A percentile compares a stretch with the other conserved stretches of the same genome.
Conservation (phyloP, 2,797 vertebrate genomes). For the Oreochromis grahami region DNA sequence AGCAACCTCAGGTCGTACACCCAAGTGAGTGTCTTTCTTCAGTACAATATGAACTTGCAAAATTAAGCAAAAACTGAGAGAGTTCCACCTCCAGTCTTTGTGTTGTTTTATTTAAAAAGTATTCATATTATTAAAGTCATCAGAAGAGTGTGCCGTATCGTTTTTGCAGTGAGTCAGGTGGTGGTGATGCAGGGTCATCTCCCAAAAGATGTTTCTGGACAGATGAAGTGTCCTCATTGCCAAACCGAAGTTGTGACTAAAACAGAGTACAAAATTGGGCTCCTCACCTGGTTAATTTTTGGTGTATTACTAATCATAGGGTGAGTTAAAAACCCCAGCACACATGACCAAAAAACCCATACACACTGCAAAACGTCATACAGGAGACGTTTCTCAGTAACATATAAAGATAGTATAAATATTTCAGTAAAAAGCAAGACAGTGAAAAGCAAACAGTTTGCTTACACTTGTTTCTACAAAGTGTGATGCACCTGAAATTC, state of each 20-base stretch:
- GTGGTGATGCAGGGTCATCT: constrained; percentile 11
- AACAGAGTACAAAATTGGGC: constrained; percentile 45
- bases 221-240: constrained; percentile 70
- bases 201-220: constrained; percentile 40
- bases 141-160: not conserved
- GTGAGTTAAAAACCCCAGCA: constrained; percentile 37
- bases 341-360: not conserved
- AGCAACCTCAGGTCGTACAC: not conserved
- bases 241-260: constrained; percentile 64
- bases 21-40: constrained; percentile 15
- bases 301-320: accelerated
- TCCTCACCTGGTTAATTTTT: constrained; percentile 64
- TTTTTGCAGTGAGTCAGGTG: constrained; percentile 14
- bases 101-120: not conserved
- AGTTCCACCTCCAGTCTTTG: not conserved
- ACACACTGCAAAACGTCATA: not conserved
- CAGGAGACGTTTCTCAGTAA: not conserved
- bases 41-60: not conserved
- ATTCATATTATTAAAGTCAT: not conserved
- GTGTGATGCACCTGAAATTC: too few relatives aligned
- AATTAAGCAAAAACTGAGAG: not conserved
- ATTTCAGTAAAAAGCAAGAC: not conserved
- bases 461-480: not conserved
- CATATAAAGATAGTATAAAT: not conserved
- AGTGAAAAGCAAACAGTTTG: too few relatives aligned